A percentile compares a stretch with the other conserved stretches of the same genome.
These are phyloP conservation scores for Spinus olivaceus DNA, from an alignment of 2,797 vertebrate genomes.

Conservation along the genomic window DNA sequence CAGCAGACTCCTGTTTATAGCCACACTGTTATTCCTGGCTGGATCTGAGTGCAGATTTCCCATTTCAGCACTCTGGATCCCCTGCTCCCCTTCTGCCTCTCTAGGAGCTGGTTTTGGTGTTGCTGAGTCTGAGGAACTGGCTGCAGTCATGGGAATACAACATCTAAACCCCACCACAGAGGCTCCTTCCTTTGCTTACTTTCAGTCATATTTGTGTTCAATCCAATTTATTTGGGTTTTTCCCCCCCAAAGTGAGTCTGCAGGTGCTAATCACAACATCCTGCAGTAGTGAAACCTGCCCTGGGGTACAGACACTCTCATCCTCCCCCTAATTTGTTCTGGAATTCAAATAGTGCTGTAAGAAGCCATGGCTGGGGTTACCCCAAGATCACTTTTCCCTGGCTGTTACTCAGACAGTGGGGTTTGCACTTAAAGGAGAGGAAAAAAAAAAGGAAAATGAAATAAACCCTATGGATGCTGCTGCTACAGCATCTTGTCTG, in stretches of 20 bases:
- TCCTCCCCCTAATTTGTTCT: neutral
- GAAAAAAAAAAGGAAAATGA: no score
- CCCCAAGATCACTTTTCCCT: neutral
- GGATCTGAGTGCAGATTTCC: neutral
- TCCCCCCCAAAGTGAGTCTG: neutral
- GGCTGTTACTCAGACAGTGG: neutral
- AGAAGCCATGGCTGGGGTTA: neutral
- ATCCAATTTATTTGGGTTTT: neutral
- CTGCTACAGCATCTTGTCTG: neutral
- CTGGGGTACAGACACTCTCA: neutral
- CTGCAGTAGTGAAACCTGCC: neutral
- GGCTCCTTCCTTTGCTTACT: neutral
- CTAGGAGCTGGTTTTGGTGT: neutral
- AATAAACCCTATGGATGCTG: rapidly evolving
- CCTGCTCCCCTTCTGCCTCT: neutral
- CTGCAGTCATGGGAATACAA: neutral
- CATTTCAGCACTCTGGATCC: neutral
- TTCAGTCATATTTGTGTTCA: neutral
- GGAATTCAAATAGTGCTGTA: neutral
- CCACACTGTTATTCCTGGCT: neutral
- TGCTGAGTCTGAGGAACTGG: neutral
- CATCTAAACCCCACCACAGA: neutral
- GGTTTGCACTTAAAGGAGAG: neutral
- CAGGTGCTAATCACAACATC: neutral
- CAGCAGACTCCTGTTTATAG: neutral